phyloP scores from a whole-genome alignment of 2,797 vertebrate species.

The Acomys russatus region DNA sequence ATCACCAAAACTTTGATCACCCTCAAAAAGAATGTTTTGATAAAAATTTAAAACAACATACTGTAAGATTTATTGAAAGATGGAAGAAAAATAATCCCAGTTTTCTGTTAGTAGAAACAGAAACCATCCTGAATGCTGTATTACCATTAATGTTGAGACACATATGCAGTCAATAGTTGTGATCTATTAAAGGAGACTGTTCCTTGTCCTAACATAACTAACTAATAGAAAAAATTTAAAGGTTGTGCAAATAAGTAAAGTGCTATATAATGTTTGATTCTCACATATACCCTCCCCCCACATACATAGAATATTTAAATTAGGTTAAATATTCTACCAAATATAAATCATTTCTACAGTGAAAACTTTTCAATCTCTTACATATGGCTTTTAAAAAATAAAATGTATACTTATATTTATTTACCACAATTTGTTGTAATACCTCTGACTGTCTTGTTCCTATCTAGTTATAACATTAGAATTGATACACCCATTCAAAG shows the following conservation, averaged over 20 bases:
- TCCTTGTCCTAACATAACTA: not conserved
- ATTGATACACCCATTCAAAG: too few relatives aligned
- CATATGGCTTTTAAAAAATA: not conserved
- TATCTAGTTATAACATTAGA: not conserved
- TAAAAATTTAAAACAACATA: not conserved
- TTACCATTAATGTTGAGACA: not conserved
- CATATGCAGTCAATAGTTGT: not conserved
- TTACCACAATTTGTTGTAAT: not conserved
- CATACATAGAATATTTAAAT: not conserved
- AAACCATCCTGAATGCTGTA: not conserved
- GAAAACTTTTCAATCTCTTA: not conserved
- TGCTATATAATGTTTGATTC: not conserved
- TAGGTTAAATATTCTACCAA: not conserved
- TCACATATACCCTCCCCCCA: not conserved
- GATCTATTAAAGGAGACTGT: not conserved
- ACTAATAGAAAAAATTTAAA: not conserved
- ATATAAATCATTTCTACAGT: not conserved
- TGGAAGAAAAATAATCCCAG: not conserved
- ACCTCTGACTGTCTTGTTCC: not conserved
- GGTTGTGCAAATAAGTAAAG: not conserved
- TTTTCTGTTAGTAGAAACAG: not conserved
- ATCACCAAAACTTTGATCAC: not conserved
- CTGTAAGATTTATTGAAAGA: not conserved
- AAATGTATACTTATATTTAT: not conserved
- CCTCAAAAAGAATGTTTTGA: not conserved